Base-by-base conservation (phyloP, 1,140 invertebrate genomes). In the Calosoma granatense region DNA sequence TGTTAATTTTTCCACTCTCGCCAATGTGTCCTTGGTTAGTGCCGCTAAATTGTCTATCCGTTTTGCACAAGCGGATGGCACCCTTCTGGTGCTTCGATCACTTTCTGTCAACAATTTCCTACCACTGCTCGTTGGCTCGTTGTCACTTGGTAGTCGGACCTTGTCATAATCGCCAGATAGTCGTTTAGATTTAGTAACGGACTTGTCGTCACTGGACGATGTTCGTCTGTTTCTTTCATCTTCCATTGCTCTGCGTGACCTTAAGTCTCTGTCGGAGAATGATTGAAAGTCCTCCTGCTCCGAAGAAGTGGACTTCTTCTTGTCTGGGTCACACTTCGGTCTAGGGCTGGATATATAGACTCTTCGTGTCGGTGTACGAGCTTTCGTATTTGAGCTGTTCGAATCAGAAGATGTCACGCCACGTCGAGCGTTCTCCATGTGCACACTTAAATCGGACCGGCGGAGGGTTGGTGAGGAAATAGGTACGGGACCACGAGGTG, bases 1-100 rank as follows among this genome's bases (percentile, higher is more conserved):
- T 52, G 79, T 72, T 56, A 83, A 74, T 70, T 76, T 76, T 67
- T 83, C 82, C 58, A 83, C 81, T 62, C 79, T 78, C 65, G 82
- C 81, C 69, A 84, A 76, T 2, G 82, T 83, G 59, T 83, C 79
- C 68, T 78, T 79, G n/a, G 82, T 84, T 56, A 82, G 72, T 9
- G 80, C 80, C 56, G 80, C 78, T 65, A 85, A 70, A 60, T 76
- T 81, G 57, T 84, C 81, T 71, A 85, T 77, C 64, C 79, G 74
- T 58, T 77, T 76, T 9, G 78, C 78, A 68, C 72, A 63, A 68
- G 41, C 61, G 20, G 21, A 55, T 20, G 22, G 9, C 20, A 41
- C 39, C 3, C 17, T 17, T 12, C 3, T 17, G 17, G 6, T 17
- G 4, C 17, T 17, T 3, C 9, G 4, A 11, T 9, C 41, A 47